Percentiles rank a stretch among this genome's conserved stretches.
Conservation (phyloP, 2,888 invertebrate species). For the Ypsolopha scabrella region DNA sequence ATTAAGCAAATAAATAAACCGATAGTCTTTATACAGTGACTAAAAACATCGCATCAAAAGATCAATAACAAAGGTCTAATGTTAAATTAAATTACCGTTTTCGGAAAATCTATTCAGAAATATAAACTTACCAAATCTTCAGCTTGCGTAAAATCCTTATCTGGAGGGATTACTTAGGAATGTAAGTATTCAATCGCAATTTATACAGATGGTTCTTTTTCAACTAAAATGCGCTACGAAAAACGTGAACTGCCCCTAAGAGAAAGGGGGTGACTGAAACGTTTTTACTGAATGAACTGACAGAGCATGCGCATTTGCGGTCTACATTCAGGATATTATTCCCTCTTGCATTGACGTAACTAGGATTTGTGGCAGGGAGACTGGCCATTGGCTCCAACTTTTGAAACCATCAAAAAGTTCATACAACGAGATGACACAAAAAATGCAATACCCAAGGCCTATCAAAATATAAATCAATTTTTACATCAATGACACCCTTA, state of each 20-base stretch:
- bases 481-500: too few relatives aligned
- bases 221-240: too few relatives aligned
- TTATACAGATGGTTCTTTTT: too few relatives aligned
- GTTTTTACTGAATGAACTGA: constrained; percentile 26
- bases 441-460: too few relatives aligned
- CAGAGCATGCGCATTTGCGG: constrained; percentile 29
- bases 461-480: too few relatives aligned
- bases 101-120: neutral
- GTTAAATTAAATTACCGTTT: neutral
- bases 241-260: constrained; percentile 5
- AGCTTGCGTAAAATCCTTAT: neutral
- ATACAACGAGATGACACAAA: too few relatives aligned
- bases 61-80: constrained; percentile 11
- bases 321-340: neutral
- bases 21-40: neutral
- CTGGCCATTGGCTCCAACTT: too few relatives aligned
- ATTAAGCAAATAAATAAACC: neutral
- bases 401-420: too few relatives aligned
- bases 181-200: too few relatives aligned
- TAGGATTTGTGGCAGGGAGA: too few relatives aligned
- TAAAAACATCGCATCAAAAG: neutral
- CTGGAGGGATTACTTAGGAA: too few relatives aligned
- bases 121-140: constrained; percentile 4
- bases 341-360: too few relatives aligned
- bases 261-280: constrained; percentile 27